Evolutionary conservation across 64 coral and sea anemone genomes (phyloP).

Genomic region (Montipora cactus): DNA sequence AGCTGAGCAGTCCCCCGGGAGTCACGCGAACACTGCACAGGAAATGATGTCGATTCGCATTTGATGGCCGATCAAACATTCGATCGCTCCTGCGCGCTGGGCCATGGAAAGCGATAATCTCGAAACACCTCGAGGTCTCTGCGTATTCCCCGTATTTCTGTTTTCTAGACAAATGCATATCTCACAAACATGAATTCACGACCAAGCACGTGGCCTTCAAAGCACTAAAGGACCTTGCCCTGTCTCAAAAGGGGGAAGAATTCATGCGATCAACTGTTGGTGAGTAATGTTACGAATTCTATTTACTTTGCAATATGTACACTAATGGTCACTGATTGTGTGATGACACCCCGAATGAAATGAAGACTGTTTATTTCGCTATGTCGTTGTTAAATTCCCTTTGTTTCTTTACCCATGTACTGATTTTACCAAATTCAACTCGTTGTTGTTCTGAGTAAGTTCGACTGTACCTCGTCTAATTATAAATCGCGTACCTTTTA

Average conservation of each 20-base stretch:
- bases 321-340: neutral
- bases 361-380: neutral
- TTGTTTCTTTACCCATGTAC: neutral
- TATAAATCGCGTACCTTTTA: neutral
- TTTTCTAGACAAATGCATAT: neutral
- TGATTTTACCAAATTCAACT: neutral
- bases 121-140: neutral
- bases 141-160: neutral
- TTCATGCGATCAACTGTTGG: constrained; percentile 8
- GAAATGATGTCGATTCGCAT: constrained; percentile 48
- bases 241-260: neutral
- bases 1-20: constrained; percentile 32
- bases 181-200: neutral
- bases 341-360: constrained; percentile 23
- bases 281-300: neutral
- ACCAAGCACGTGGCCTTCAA: constrained; percentile 38
- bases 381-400: neutral
- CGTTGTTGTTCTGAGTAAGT: neutral
- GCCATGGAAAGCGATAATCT: constrained; percentile 26
- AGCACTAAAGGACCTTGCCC: neutral
- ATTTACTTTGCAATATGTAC: constrained; percentile 22
- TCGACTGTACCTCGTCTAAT: neutral
- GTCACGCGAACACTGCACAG: constrained; percentile 54
- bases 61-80: constrained; percentile 51
- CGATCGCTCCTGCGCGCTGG: constrained; percentile 7